Conservation (phyloP, 1,140 invertebrate species). For the Drosophila willistoni region DNA sequence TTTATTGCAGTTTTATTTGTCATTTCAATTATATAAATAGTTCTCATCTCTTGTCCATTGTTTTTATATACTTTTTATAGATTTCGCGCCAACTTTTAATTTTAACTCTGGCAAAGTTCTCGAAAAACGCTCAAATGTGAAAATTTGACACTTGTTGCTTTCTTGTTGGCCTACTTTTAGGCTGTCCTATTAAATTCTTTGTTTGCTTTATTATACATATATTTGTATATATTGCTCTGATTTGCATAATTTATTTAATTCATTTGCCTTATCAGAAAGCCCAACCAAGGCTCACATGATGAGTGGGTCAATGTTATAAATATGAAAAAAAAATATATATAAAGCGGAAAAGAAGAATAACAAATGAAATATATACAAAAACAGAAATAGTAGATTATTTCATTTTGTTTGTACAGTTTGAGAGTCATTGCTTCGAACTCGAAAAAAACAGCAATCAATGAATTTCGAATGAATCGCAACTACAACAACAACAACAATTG, state of each 20-base stretch:
- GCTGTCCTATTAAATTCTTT: constrained; percentile 13
- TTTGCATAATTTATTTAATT: neutral
- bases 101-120: no score
- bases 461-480: constrained; percentile 52
- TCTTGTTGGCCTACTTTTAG: constrained; percentile 50
- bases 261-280: constrained; percentile 29
- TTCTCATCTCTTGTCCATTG: no score
- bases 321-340: neutral
- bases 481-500: constrained; percentile 53
- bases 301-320: constrained; percentile 66
- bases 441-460: constrained; percentile 51
- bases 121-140: neutral
- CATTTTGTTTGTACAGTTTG: constrained; percentile 13
- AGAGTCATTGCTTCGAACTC: constrained; percentile 30
- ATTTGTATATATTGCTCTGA: constrained; percentile 32
- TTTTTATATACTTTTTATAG: no score
- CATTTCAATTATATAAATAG: no score
- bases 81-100: neutral
- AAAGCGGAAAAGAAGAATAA: constrained; percentile 43
- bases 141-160: neutral
- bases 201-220: neutral
- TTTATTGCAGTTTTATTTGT: no score
- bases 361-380: constrained; percentile 15
- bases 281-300: constrained; percentile 19
- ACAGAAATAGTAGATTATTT: constrained; percentile 23